Conservation (phyloP, 2,113 vertebrate species). For the Cyprinus carpio region DNA sequence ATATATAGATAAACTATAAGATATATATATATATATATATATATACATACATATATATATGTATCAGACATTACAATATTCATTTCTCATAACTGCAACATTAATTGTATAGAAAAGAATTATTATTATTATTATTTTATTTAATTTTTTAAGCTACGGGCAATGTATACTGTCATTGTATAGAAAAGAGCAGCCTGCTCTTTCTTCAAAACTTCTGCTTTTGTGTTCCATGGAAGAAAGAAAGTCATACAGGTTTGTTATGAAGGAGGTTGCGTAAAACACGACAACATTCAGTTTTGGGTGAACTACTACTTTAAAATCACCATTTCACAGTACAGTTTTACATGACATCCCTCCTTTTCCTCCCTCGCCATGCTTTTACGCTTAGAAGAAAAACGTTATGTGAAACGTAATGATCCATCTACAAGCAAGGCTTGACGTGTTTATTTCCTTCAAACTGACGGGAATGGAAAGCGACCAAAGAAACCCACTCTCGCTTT, state of each 20-base stretch:
- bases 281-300: background rate
- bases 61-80: too few species aligned
- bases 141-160: too few species aligned
- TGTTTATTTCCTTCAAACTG: constrained; percentile 72
- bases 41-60: too few species aligned
- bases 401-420: constrained; percentile 54
- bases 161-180: too few species aligned
- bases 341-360: constrained; percentile 3
- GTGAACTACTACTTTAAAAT: background rate
- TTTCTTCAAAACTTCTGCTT: too few species aligned
- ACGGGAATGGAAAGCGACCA: constrained; percentile 52
- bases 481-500: constrained; percentile 54
- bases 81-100: background rate
- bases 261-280: background rate
- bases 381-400: background rate
- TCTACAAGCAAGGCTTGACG: constrained; percentile 55
- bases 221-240: too few species aligned
- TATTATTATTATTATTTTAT: too few species aligned
- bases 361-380: constrained; percentile 27
- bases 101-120: too few species aligned
- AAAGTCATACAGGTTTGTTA: too few species aligned
- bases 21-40: too few species aligned
- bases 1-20: too few species aligned
- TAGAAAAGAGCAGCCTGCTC: too few species aligned
- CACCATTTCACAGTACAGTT: background rate